Evolutionary conservation across 2,113 vertebrate species (phyloP), one percentile per base, ranked within the genome.

Genomic region (Apodemus sylvaticus): DNA sequence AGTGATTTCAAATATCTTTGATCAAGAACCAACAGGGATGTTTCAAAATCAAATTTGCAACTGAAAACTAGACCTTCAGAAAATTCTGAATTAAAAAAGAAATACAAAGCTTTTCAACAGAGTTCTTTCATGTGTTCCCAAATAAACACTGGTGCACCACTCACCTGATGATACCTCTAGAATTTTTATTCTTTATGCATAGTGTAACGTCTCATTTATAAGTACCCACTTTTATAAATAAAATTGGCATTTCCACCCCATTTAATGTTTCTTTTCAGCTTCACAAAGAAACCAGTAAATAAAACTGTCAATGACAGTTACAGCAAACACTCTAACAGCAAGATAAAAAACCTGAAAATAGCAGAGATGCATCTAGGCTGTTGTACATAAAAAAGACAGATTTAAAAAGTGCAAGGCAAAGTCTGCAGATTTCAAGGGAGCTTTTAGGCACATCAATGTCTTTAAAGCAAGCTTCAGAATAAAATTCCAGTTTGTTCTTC

Each of bases 381-480:
- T 97, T 98, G 98, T 98, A 98, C 98, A 98, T 99, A 99, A 98
- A 98, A 98, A 98, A 99, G 98, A 99, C 98, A 98, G 97, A 98
- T 98, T 98, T 98, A 98, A 99, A 99, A 99, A 99, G 99, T 99
- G 99, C 99, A 99, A 99, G 99, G 99, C 98, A 98, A 99, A 98
- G 98, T 98, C 98, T 98, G 98, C 98, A 98, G 98, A 97, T 97
- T 96, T 91, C 39, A 58, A 51, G 92, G 97, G 91, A 95, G 82
- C 85, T 98, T 98, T 98, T 98, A 99, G 99, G 98, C 98, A 99
- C 98, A 98, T 99, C 98, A 98, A 98, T 98, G 98, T 98, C 98
- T 98, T 98, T 98, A 98, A 98, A 99, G 98, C 98, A 98, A 99
- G 98, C 98, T 98, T 99, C 98, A 98, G 98, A 98, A 98, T 98